Evolutionary conservation across 2,888 invertebrate species (phyloP).

Genomic region (Altica lythri): DNA sequence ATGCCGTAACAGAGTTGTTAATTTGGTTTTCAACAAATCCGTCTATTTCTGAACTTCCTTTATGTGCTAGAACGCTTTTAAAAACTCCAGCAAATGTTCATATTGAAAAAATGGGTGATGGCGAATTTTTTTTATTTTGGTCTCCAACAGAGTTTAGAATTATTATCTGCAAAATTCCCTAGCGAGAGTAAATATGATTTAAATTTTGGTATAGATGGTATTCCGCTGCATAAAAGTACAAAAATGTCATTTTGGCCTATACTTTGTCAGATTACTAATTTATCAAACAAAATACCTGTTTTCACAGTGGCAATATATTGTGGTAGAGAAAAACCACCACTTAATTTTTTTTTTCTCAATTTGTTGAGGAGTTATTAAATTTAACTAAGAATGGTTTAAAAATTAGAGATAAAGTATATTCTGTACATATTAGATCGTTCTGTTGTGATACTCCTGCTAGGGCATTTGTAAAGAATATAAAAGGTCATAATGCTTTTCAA

Average conservation of each 20-base stretch:
- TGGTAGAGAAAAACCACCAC: neutral
- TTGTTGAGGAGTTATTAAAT: neutral
- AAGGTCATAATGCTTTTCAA: conserved; percentile 1
- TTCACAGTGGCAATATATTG: neutral
- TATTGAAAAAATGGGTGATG: conserved; percentile 4
- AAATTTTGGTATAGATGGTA: conserved; percentile 19
- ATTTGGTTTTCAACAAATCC: neutral
- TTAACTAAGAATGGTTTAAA: too few species aligned
- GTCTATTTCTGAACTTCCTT: neutral
- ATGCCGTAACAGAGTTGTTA: conserved; percentile 2
- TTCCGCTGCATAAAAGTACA: conserved; percentile 15
- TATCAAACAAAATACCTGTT: neutral
- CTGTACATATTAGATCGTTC: neutral
- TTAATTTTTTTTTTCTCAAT: conserved; percentile 1
- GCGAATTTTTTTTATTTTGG: conserved; percentile 14
- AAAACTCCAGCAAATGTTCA: conserved; percentile 9
- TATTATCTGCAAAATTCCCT: neutral
- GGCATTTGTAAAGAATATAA: neutral
- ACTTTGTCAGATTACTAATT: neutral
- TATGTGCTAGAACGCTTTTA: conserved; percentile 17
- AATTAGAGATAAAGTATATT: too few species aligned
- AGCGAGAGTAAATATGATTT: conserved; percentile 10
- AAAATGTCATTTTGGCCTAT: conserved; percentile 11
- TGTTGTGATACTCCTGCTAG: neutral
- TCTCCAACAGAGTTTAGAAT: conserved; percentile 12